Base-by-base conservation (phyloP, 1,140 invertebrate genomes). In the Anastatus disparis region DNA sequence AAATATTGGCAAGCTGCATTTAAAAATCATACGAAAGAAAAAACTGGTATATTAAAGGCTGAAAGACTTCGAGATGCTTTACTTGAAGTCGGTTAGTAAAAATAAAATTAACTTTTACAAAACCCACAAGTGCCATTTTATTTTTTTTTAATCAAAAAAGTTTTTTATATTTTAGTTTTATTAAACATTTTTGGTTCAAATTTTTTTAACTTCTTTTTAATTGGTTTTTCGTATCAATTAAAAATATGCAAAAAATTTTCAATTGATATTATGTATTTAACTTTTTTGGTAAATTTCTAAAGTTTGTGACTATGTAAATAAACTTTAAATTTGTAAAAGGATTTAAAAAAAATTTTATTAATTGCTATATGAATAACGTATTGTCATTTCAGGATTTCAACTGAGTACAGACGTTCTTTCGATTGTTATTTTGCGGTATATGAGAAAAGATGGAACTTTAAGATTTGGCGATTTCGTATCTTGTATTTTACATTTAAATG, bases 371-470 rank as follows among this genome's bases (percentile, higher is more conserved):
- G n/a, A n/a, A n/a, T n/a, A n/a, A n/a, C n/a, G 15, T 64, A 42
- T 69, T 69, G 40, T 55, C 61, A 70, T 50, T 83, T 7, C 71
- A 89, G 90, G 95, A 9, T 97, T 96, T 77, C 93, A 94, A 80
- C 85, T 96, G 38, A 95, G 92, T 74, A 93, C 93, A 20, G 92
- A 94, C 63, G 93, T 94, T 50, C 84, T 96, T 70, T 93, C 93
- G 4, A 89, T 94, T 40, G 86, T 97, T 17, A 91, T 96, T 52
- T 86, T 96, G 62, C 88, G 94, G 70, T 96, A 96, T 76, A 97
- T 97, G 93, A 90, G 95, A 68, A 97, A 96, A 84, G 95, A 97
- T 82, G 95, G 95, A 50, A 96, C 95, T 42, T 86, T 97, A n/a
- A 86, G 95, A 76, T 95, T 97, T 79, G 95, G 95, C 17, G 95